Evolutionary conservation across 2,888 invertebrate species (phyloP).

Genomic region (Cybosia mesomella): DNA sequence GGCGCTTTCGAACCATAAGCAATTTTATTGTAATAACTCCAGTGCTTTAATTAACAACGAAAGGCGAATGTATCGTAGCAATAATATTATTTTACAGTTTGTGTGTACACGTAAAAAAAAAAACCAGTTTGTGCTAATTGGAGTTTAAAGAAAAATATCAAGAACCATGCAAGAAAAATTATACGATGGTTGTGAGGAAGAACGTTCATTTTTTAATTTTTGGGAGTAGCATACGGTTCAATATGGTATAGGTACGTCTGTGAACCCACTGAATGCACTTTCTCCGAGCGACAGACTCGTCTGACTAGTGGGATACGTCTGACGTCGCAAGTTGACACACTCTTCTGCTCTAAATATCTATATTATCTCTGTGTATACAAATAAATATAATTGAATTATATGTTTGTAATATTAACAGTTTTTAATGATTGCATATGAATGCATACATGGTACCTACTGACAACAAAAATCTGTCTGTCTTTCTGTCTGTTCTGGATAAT

Average conservation of each 20-base stretch:
- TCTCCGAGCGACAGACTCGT: conserved; percentile 64
- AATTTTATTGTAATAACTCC: conserved; percentile 58
- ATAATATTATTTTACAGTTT: conserved; percentile 59
- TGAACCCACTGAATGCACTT: conserved; percentile 55
- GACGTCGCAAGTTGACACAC: conserved; percentile 53
- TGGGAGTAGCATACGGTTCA: conserved; percentile 31
- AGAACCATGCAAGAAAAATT: conserved; percentile 5
- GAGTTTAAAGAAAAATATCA: conserved; percentile 41
- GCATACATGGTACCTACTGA: too few species aligned
- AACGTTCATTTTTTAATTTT: neutral
- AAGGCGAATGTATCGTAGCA: conserved; percentile 57
- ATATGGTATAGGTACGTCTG: conserved; percentile 35
- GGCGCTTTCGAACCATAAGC: conserved; percentile 55
- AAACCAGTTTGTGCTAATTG: conserved; percentile 64
- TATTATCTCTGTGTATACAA: neutral
- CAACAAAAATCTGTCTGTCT: too few species aligned
- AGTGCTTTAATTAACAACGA: conserved; percentile 67
- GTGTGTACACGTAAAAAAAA: too few species aligned
- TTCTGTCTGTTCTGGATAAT: too few species aligned
- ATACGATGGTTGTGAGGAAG: conserved; percentile 3
- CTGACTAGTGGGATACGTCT: conserved; percentile 51
- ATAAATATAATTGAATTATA: too few species aligned
- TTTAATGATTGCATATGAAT: too few species aligned
- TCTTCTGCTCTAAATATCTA: conserved; percentile 34
- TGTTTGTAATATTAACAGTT: too few species aligned